Conservation (phyloP, 2,888 invertebrate species). For the Bhutanitis thaidina region DNA sequence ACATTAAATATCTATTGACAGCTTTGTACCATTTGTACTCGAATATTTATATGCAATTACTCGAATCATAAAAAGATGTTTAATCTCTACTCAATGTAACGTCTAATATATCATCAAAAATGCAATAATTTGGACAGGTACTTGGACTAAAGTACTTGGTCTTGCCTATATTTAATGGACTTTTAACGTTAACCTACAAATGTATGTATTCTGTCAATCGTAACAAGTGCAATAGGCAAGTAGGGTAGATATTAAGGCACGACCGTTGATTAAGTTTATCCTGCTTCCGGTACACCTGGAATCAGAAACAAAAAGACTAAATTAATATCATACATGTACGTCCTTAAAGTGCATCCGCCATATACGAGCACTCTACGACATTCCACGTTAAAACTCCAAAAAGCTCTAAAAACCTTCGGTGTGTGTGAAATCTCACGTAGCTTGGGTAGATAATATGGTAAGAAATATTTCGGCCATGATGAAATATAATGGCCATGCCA, state of each 20-base stretch:
- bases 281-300: slow-evolving; percentile 50
- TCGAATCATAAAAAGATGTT: background rate
- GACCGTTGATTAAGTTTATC: slow-evolving; percentile 34
- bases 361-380: too few relatives aligned
- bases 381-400: too few relatives aligned
- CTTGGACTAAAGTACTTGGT: slow-evolving; percentile 23
- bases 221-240: slow-evolving; percentile 19
- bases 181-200: slow-evolving; percentile 5
- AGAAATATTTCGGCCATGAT: too few relatives aligned
- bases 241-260: slow-evolving; percentile 62
- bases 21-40: background rate
- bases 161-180: slow-evolving; percentile 1
- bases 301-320: slow-evolving; percentile 31
- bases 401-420: too few relatives aligned
- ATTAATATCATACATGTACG: too few relatives aligned
- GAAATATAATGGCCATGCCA: too few relatives aligned
- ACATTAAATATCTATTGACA: slow-evolving; percentile 11
- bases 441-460: too few relatives aligned
- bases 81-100: slow-evolving; percentile 5
- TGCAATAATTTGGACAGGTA: slow-evolving; percentile 26
- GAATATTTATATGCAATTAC: background rate
- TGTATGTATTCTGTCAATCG: slow-evolving; percentile 1
- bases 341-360: too few relatives aligned
- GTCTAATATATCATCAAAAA: slow-evolving; percentile 15
- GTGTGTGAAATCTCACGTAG: too few relatives aligned